Evolutionary conservation across 2,888 invertebrate species (phyloP), one percentile per base, ranked within the genome.

Genomic region (Helleia helle): DNA sequence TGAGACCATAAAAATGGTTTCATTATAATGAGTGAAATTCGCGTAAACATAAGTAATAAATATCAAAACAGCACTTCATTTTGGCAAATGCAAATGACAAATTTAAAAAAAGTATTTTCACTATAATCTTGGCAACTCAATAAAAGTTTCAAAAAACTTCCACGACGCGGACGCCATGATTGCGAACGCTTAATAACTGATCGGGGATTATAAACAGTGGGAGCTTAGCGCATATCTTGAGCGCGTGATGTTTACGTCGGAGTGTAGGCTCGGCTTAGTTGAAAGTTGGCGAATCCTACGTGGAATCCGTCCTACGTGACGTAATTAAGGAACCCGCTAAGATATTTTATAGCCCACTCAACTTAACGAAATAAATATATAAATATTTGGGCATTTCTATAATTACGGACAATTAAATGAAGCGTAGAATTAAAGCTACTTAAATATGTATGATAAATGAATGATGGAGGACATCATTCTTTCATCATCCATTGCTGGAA

Each of bases 201-300:
- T 55, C 43, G 46, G 25, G 59, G 67, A 70, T 70, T 69, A 70
- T 56, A 58, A 57, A 51, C 67, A 65, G 62, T 65, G 60, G 62
- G 56, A 51, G 66, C 71, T 74, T 71, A 68, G 56, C 67, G 70
- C 67, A 65, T 67, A 70, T 69, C 68, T 63, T 56, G 69, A 51
- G 59, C 59, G 62, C 69, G 62, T 67, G 67, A 61, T 70, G 67
- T 65, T 69, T 65, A 56, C 59, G 54, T 55, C 56, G 54, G 56
- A 62, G 58, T 71, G 58, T 65, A 65, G 60, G 55, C 62, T 50
- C 55, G 54, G 61, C 62, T 65, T 61, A 63, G 58, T 61, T 58
- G 54, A 57, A 63, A 71, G 63, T 73, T 70, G 63, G 64, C 62
- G 59, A 59, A 71, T 68, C 71, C 70, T n/a, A 12, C 34, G 14